Conservation (phyloP, 2,113 vertebrate species). For the Corynorhinus townsendii region DNA sequence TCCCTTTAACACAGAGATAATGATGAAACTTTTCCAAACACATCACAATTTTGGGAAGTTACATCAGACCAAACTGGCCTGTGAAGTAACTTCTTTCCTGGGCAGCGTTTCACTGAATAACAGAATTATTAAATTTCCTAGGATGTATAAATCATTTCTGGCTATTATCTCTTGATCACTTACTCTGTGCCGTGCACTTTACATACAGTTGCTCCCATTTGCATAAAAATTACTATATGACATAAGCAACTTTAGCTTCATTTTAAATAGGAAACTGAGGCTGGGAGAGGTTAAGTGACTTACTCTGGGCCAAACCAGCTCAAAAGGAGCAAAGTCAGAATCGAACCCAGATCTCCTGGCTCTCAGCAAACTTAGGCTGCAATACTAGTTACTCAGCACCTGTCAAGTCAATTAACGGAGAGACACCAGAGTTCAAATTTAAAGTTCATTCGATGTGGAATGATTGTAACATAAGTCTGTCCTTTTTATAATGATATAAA, state of each 20-base stretch:
- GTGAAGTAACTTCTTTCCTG: neutral
- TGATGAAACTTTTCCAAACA: neutral
- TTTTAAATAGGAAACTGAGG: neutral
- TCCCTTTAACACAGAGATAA: neutral
- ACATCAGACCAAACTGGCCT: neutral
- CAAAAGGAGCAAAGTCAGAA: neutral
- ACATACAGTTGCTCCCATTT: neutral
- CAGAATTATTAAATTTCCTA: neutral
- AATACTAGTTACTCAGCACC: neutral
- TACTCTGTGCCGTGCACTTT: neutral
- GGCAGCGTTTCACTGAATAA: neutral
- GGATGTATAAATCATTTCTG: neutral
- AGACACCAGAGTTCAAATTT: neutral
- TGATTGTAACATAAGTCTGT: neutral
- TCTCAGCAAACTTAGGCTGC: neutral
- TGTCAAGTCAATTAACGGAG: neutral
- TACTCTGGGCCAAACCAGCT: neutral
- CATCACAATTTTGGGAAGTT: neutral
- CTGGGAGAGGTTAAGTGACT: neutral
- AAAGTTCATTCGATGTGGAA: neutral
- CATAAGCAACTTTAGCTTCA: neutral
- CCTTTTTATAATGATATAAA: neutral
- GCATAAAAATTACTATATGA: neutral
- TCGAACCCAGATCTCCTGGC: neutral
- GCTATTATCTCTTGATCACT: neutral